Percentiles rank a stretch among this genome's conserved stretches.
phyloP scores from a whole-genome alignment of 2,888 invertebrate species.

The Zhuqinia jingwanae region DNA sequence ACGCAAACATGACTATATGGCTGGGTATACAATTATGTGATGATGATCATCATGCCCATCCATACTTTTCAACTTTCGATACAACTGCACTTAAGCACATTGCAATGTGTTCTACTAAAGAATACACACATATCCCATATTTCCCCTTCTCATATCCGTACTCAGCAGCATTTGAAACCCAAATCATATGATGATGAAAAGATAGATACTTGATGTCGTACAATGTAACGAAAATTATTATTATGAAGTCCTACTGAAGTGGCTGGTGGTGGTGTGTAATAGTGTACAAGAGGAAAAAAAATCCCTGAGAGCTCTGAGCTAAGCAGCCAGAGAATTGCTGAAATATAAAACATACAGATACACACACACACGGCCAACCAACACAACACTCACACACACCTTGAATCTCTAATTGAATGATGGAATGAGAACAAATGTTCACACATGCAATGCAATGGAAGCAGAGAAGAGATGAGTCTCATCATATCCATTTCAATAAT shows the following conservation, averaged over 20 bases:
- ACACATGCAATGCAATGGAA: slow-evolving; percentile 40
- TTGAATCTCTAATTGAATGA: slow-evolving; percentile 68
- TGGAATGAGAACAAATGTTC: slow-evolving; percentile 70
- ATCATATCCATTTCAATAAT: slow-evolving; percentile 29
- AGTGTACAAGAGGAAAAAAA: slow-evolving; percentile 8
- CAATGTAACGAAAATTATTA: not conserved
- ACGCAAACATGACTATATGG: too few relatives aligned
- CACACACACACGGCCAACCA: too few relatives aligned
- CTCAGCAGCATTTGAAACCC: not conserved
- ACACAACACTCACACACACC: slow-evolving; percentile 68
- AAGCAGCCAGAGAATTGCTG: too few relatives aligned
- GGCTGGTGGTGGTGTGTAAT: too few relatives aligned
- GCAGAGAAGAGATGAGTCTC: slow-evolving; percentile 25
- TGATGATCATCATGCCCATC: too few relatives aligned
- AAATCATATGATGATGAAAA: not conserved
- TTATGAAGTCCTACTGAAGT: too few relatives aligned
- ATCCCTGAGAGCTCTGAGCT: slow-evolving; percentile 37
- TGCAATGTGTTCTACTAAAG: too few relatives aligned
- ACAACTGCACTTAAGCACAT: not conserved
- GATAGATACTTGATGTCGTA: not conserved
- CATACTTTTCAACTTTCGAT: slow-evolving; percentile 8
- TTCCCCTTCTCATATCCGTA: too few relatives aligned
- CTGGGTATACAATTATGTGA: too few relatives aligned
- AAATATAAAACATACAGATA: too few relatives aligned
- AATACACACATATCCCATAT: too few relatives aligned